Evolutionary conservation across 2,888 invertebrate species (phyloP).

Genomic region (Harpalus rubripes): DNA sequence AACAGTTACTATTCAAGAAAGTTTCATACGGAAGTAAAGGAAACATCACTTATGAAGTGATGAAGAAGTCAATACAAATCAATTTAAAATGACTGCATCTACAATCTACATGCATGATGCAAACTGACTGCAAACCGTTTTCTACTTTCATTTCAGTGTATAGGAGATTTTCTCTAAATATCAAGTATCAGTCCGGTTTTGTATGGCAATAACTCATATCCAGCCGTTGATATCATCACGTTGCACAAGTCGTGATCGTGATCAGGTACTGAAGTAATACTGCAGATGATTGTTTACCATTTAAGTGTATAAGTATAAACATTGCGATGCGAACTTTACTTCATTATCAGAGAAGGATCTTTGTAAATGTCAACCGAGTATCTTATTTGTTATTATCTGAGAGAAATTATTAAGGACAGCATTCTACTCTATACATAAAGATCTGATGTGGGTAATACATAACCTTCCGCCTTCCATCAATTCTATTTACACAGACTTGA

Average conservation of each 20-base stretch:
- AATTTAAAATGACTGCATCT: not conserved
- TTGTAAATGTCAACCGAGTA: slow-evolving; percentile 31
- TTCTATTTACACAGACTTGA: too few relatives aligned
- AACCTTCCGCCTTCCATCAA: too few relatives aligned
- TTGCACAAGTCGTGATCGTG: slow-evolving; percentile 22
- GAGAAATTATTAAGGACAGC: not conserved
- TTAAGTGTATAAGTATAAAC: not conserved
- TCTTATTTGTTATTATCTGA: slow-evolving; percentile 5
- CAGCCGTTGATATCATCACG: slow-evolving; percentile 17
- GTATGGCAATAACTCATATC: slow-evolving; percentile 13
- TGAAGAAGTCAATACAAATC: too few relatives aligned
- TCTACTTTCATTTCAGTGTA: slow-evolving; percentile 19
- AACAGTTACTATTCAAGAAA: too few relatives aligned
- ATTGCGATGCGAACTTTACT: slow-evolving; percentile 41
- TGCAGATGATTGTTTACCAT: slow-evolving; percentile 53
- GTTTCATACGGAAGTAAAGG: too few relatives aligned
- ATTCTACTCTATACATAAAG: too few relatives aligned
- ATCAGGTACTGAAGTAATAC: not conserved
- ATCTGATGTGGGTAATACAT: too few relatives aligned
- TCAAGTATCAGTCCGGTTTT: slow-evolving; percentile 20
- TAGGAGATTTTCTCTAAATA: slow-evolving; percentile 32
- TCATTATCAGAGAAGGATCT: slow-evolving; percentile 15
- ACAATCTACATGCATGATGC: not conserved
- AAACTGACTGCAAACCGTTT: not conserved
- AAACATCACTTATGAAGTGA: too few relatives aligned